A percentile compares a stretch with the other conserved stretches of the same genome.
Conservation (phyloP, 2,888 invertebrate genomes). For the Macroteleia sp. region DNA sequence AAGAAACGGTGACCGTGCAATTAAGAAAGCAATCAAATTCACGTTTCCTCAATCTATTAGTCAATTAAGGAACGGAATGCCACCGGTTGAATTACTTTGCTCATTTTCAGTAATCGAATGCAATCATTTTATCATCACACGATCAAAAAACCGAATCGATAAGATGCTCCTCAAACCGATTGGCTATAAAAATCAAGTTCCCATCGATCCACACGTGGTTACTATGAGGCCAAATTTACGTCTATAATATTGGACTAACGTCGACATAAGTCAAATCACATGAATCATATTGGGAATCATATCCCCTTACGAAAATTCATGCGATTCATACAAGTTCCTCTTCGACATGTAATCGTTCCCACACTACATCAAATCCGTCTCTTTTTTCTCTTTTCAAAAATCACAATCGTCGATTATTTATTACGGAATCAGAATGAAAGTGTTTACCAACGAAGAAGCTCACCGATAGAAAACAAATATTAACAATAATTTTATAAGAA, state of each 20-base stretch:
- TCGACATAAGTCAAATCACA: slow-evolving; percentile 48
- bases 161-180: slow-evolving; percentile 22
- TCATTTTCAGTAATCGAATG: too few relatives aligned
- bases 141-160: slow-evolving; percentile 16
- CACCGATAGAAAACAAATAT: slow-evolving; percentile 16
- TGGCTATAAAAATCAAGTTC: slow-evolving; percentile 17
- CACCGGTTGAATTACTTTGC: too few relatives aligned
- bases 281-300: slow-evolving; percentile 40
- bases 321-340: slow-evolving; percentile 44
- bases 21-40: too few relatives aligned
- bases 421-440: neutral
- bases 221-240: slow-evolving; percentile 37
- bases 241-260: slow-evolving; percentile 44
- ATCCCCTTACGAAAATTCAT: slow-evolving; percentile 44
- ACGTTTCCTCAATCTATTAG: too few relatives aligned
- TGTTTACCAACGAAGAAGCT: slow-evolving; percentile 5
- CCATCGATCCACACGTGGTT: slow-evolving; percentile 23
- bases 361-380: slow-evolving; percentile 25
- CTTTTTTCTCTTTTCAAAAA: slow-evolving; percentile 9
- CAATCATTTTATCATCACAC: slow-evolving; percentile 6
- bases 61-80: too few relatives aligned
- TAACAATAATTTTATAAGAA: too few relatives aligned
- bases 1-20: too few relatives aligned
- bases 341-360: slow-evolving; percentile 29
- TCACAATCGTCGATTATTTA: slow-evolving; percentile 9